Evolutionary conservation across 1,140 invertebrate genomes (phyloP).

Genomic region (Heterodera carotae): DNA sequence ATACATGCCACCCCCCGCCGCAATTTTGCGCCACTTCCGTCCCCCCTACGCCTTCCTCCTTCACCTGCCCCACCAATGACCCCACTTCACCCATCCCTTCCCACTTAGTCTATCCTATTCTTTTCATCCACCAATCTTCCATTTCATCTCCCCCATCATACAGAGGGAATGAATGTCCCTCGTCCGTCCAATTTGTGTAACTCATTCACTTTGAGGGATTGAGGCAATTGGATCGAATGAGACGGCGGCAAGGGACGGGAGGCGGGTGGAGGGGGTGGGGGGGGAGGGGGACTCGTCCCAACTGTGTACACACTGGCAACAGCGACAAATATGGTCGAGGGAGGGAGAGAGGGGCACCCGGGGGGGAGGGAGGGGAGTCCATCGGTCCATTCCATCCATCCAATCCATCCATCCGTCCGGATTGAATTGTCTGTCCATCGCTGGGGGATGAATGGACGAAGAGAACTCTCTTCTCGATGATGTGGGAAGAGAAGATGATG

Average conservation of each 20-base stretch:
- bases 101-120: neutral
- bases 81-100: neutral
- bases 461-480: neutral
- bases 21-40: neutral
- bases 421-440: neutral
- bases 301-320: neutral
- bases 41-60: neutral
- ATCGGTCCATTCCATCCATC: neutral
- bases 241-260: neutral
- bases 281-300: neutral
- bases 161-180: neutral
- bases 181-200: constrained; percentile 5
- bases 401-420: neutral
- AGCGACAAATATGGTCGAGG: neutral
- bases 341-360: too few relatives aligned
- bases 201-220: neutral
- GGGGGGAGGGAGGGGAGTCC: neutral
- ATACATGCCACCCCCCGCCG: constrained; percentile 3
- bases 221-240: constrained; percentile 15
- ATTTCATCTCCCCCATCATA: neutral
- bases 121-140: neutral
- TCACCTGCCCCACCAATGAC: neutral
- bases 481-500: neutral
- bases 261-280: neutral
- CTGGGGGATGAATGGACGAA: neutral